Percentiles rank a stretch among this genome's conserved stretches.
phyloP scores from a whole-genome alignment of 2,113 vertebrate species.

The Bos javanicus region DNA sequence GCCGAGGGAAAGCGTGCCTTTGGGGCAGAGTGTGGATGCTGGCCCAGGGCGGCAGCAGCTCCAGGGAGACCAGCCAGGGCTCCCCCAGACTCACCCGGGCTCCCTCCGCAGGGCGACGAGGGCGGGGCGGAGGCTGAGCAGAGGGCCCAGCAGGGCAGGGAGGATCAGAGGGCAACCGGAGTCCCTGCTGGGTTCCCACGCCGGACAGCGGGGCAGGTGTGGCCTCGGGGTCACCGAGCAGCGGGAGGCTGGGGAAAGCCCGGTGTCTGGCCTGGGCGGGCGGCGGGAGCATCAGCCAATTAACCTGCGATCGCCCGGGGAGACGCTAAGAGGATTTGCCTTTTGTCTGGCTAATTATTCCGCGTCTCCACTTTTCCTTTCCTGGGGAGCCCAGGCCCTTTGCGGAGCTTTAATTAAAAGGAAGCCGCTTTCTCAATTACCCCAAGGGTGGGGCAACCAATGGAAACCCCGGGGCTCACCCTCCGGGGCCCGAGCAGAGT shows the following conservation, averaged over 20 bases:
- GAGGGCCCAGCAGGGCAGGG: not conserved
- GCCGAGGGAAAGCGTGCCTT: accelerated
- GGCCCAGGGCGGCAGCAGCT: not conserved
- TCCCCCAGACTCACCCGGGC: accelerated
- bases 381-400: not conserved
- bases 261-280: not conserved
- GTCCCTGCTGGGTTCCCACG: slow-evolving; percentile 70
- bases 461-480: not conserved
- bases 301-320: slow-evolving; percentile 51
- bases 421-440: slow-evolving; percentile 59
- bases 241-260: slow-evolving; percentile 19
- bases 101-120: accelerated
- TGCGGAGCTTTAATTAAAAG: slow-evolving; percentile 66
- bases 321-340: slow-evolving; percentile 67
- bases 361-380: slow-evolving; percentile 47
- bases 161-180: slow-evolving; percentile 3
- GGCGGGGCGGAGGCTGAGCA: not conserved
- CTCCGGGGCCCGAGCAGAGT: not conserved
- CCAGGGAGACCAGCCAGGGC: not conserved
- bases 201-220: slow-evolving; percentile 61
- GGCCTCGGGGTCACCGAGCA: slow-evolving; percentile 59
- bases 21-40: accelerated
- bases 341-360: slow-evolving; percentile 68
- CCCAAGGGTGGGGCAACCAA: not conserved
- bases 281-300: slow-evolving; percentile 26